Conservation (phyloP, 2,797 vertebrate species). For the Falco novaeseelandiae region DNA sequence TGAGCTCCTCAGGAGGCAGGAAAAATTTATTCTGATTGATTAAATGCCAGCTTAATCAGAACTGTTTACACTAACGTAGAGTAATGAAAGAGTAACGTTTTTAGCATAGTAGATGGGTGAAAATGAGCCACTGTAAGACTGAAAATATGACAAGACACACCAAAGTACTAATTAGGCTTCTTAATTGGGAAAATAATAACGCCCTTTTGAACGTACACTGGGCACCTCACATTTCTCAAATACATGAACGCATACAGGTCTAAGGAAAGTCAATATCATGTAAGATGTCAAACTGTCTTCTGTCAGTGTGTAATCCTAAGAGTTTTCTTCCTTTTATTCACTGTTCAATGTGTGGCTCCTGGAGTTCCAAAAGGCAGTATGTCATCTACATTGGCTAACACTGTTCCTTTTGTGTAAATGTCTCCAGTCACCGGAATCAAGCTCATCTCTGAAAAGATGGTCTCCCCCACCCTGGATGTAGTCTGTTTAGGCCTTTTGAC, state of each 20-base stretch:
- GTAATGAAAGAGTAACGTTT: slow-evolving; percentile 27
- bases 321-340: neutral
- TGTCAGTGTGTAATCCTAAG: neutral
- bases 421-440: neutral
- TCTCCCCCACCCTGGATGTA: neutral
- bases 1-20: neutral
- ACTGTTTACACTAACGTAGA: neutral
- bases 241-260: rapidly evolving
- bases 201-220: neutral
- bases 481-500: neutral
- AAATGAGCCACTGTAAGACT: slow-evolving; percentile 9
- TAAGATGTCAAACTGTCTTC: neutral
- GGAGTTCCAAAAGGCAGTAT: neutral
- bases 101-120: neutral
- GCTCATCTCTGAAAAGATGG: neutral
- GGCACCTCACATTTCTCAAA: neutral
- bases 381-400: neutral
- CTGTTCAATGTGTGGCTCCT: neutral
- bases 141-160: neutral
- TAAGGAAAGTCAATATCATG: neutral
- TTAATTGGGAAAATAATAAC: slow-evolving; percentile 28
- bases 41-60: slow-evolving; percentile 1
- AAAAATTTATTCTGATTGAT: neutral
- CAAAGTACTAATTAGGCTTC: neutral
- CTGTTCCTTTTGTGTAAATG: neutral